Evolutionary conservation across 2,888 invertebrate species (phyloP).

Genomic region (Pachymerium ferrugineum): DNA sequence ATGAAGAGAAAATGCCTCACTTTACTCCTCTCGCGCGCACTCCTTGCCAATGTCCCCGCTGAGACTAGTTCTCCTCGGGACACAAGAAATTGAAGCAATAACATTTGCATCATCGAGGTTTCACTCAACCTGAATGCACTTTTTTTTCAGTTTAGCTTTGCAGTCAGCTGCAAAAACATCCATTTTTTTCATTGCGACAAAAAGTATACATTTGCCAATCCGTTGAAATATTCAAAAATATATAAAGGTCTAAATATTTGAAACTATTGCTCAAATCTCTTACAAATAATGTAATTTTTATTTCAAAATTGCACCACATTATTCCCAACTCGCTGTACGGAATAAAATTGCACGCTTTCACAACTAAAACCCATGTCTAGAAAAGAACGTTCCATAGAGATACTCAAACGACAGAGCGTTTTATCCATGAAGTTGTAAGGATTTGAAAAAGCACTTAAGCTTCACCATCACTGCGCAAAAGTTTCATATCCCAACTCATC

Average conservation of each 20-base stretch:
- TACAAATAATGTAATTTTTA: no score
- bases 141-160: no score
- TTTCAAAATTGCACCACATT: background rate
- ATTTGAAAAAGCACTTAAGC: slow-evolving; percentile 27
- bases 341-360: slow-evolving; percentile 1
- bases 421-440: slow-evolving; percentile 18
- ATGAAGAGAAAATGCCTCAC: slow-evolving; percentile 11
- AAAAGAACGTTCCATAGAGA: background rate
- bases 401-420: slow-evolving; percentile 3
- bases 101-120: slow-evolving; percentile 27
- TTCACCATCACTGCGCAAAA: slow-evolving; percentile 16
- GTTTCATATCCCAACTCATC: slow-evolving; percentile 19
- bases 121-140: slow-evolving; percentile 2
- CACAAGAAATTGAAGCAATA: slow-evolving; percentile 19
- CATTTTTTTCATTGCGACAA: no score
- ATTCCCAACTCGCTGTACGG: background rate
- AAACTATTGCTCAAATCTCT: no score
- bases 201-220: no score
- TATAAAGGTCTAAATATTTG: no score
- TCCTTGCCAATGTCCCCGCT: slow-evolving; percentile 7
- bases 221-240: no score
- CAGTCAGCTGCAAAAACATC: no score
- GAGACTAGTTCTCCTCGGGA: slow-evolving; percentile 11
- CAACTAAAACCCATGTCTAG: slow-evolving; percentile 5
- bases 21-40: slow-evolving; percentile 2